These are phyloP conservation scores for Mayetiola destructor DNA, from an alignment of 2,888 invertebrate genomes.

Conservation along the genomic window DNA sequence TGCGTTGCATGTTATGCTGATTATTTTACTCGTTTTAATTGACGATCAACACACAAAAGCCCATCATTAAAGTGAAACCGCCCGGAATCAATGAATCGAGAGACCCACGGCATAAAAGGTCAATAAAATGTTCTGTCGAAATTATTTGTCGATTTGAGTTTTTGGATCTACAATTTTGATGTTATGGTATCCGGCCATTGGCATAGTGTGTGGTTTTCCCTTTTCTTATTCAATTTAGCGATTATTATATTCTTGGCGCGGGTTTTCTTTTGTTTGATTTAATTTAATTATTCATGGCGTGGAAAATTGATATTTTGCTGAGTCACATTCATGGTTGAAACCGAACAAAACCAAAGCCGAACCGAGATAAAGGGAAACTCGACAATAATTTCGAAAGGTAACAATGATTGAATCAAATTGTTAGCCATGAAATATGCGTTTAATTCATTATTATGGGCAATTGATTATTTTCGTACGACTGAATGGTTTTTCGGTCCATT, in stretches of 20 bases:
- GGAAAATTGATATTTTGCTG: conserved; percentile 13
- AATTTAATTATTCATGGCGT: conserved; percentile 10
- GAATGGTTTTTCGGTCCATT: background rate
- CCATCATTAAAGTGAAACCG: background rate
- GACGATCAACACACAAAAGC: background rate
- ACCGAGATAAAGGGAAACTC: too few species aligned
- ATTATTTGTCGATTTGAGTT: background rate
- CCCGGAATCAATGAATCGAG: background rate
- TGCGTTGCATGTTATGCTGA: too few species aligned
- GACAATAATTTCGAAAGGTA: too few species aligned
- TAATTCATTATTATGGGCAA: conserved; percentile 1
- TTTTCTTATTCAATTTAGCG: too few species aligned
- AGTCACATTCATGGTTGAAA: conserved; percentile 1
- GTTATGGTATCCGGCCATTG: background rate
- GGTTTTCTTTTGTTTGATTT: background rate
- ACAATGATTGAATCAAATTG: too few species aligned
- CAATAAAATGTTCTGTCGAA: too few species aligned
- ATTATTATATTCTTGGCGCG: too few species aligned
- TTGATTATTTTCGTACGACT: background rate
- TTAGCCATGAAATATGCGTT: background rate
- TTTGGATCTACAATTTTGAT: background rate
- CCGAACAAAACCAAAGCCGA: too few species aligned
- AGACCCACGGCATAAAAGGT: background rate
- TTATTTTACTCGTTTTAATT: background rate
- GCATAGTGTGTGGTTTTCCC: too few species aligned